These are phyloP conservation scores for Hypotaenidia okinawae DNA, from an alignment of 2,797 vertebrate species.

Conservation along the genomic window DNA sequence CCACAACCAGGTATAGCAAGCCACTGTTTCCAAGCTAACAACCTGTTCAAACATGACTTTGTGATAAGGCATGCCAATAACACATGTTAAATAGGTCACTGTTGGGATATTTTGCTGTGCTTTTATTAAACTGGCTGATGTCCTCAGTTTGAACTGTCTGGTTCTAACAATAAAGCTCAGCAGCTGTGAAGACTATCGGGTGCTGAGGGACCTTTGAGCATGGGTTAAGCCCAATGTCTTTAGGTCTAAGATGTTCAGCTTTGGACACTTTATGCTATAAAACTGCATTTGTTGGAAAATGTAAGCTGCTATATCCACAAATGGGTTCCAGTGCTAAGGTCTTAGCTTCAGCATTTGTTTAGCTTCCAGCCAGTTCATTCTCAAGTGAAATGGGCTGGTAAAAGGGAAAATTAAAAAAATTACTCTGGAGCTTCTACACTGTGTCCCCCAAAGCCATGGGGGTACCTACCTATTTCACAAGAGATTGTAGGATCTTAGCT, in stretches of 20 bases:
- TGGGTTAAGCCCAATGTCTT: slow-evolving; percentile 52
- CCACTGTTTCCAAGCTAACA: background rate
- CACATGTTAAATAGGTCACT: slow-evolving; percentile 33
- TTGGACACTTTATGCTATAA: slow-evolving; percentile 39
- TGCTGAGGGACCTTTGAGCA: slow-evolving; percentile 48
- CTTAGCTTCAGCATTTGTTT: slow-evolving; percentile 10
- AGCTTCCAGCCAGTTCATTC: background rate
- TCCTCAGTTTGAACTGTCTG: slow-evolving; percentile 64
- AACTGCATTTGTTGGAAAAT: slow-evolving; percentile 45
- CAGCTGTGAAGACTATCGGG: slow-evolving; percentile 42
- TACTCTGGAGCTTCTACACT: background rate
- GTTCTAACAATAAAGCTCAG: slow-evolving; percentile 52
- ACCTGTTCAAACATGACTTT: slow-evolving; percentile 22
- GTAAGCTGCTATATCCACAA: slow-evolving; percentile 43
- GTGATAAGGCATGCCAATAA: slow-evolving; percentile 28
- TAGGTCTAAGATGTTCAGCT: slow-evolving; percentile 22
- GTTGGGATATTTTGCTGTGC: slow-evolving; percentile 34
- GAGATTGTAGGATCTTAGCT: background rate
- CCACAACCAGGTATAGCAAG: background rate
- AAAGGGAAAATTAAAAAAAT: background rate
- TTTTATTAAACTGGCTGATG: slow-evolving; percentile 68
- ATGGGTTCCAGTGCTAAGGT: slow-evolving; percentile 19
- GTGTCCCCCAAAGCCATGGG: background rate
- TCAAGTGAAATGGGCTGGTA: background rate
- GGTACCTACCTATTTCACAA: background rate